Percentiles rank a stretch among this genome's conserved stretches.
Evolutionary conservation across 2,888 invertebrate genomes (phyloP).

Genomic region (Enoplolaimus lenunculus): DNA sequence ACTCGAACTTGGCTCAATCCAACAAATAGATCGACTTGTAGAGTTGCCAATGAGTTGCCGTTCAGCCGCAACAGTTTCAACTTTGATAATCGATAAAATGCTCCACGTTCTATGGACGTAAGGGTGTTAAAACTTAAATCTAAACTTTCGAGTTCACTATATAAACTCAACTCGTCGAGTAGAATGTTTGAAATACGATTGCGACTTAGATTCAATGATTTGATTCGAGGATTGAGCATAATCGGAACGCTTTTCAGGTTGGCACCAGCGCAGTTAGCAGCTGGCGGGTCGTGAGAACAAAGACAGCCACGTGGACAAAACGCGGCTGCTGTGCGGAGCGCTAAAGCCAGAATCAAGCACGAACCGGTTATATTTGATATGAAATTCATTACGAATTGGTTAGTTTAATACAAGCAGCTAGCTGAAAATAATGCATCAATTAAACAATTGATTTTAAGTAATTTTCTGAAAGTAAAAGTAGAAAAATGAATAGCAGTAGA

Average conservation of each 20-base stretch:
- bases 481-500: no score
- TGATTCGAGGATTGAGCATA: conserved; percentile 24
- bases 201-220: conserved; percentile 19
- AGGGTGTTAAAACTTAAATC: conserved; percentile 23
- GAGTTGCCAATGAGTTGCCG: conserved; percentile 19
- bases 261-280: conserved; percentile 22
- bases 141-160: conserved; percentile 22
- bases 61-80: conserved; percentile 21
- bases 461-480: no score
- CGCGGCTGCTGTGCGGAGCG: neutral
- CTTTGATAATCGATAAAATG: conserved; percentile 21
- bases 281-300: conserved; percentile 15
- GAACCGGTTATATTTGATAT: no score
- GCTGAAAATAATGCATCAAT: no score
- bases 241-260: conserved; percentile 22
- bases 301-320: conserved; percentile 24
- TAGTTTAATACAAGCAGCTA: no score
- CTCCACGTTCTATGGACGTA: conserved; percentile 20
- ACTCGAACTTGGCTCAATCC: conserved; percentile 18
- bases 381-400: no score
- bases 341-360: neutral
- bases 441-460: no score
- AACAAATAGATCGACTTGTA: conserved; percentile 21
- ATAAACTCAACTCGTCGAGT: conserved; percentile 22
- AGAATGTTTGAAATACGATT: conserved; percentile 21